Conservation (phyloP, 2,113 vertebrate genomes). For the Tenrec ecaudatus region DNA sequence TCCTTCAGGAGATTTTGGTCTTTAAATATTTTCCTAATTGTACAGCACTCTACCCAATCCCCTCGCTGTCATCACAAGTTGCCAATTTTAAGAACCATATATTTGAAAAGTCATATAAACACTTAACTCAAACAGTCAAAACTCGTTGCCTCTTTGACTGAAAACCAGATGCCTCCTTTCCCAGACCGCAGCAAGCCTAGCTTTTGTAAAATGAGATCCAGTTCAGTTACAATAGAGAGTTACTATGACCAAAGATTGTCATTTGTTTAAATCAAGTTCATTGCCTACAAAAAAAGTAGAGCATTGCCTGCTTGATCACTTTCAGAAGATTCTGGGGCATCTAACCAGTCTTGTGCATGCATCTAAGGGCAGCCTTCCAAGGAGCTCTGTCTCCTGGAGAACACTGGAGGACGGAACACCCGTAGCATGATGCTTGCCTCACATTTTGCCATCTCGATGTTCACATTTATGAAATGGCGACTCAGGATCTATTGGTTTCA, state of each 20-base stretch:
- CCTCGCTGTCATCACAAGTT: neutral
- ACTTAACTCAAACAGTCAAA: constrained; percentile 51
- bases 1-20: neutral
- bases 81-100: constrained; percentile 14
- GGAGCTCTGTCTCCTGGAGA: neutral
- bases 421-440: neutral
- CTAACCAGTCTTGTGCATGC: neutral
- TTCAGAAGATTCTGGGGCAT: constrained; percentile 20
- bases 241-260: neutral
- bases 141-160: constrained; percentile 45
- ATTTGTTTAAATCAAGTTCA: constrained; percentile 55
- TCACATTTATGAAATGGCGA: neutral
- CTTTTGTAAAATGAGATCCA: constrained; percentile 43
- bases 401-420: neutral
- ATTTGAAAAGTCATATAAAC: constrained; percentile 50
- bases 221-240: neutral
- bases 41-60: neutral
- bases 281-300: neutral
- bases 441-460: neutral
- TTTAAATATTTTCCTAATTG: neutral
- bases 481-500: neutral
- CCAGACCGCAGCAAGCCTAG: neutral
- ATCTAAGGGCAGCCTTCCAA: neutral
- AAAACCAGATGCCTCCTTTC: neutral
- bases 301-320: neutral